phyloP scores from a whole-genome alignment of 1,140 invertebrate genomes.

The Drosophila repleta region DNA sequence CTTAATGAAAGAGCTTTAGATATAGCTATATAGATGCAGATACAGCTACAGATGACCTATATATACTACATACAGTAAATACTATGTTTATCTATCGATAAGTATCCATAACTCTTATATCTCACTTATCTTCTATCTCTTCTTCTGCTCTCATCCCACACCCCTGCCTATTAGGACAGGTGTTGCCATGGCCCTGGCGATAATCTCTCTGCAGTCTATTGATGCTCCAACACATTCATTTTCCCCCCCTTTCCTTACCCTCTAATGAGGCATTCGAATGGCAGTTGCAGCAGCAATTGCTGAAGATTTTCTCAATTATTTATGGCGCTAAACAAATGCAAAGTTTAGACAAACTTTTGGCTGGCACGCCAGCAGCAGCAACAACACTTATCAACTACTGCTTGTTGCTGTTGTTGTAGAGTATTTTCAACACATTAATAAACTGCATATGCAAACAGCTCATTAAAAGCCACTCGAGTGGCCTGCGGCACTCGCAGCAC shows the following conservation, averaged over 20 bases:
- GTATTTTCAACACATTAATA: slow-evolving; percentile 75
- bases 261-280: slow-evolving; percentile 42
- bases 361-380: slow-evolving; percentile 18
- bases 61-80: no score
- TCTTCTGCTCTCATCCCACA: no score
- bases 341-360: slow-evolving; percentile 42
- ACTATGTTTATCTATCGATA: no score
- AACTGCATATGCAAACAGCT: slow-evolving; percentile 80
- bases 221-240: no score
- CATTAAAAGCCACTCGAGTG: slow-evolving; percentile 75
- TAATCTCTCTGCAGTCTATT: no score
- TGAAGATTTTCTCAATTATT: slow-evolving; percentile 31
- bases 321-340: slow-evolving; percentile 36
- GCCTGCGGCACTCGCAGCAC: slow-evolving; percentile 40
- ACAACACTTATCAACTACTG: no score
- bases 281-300: slow-evolving; percentile 17
- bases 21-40: not conserved
- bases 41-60: no score
- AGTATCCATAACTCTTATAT: no score
- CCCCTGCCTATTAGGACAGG: no score
- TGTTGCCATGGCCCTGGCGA: no score
- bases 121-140: no score
- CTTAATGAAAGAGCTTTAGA: no score
- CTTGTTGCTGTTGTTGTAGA: slow-evolving; percentile 35
- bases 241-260: not conserved